These are phyloP conservation scores for Hylyphantes graminicola DNA, from an alignment of 1,140 invertebrate species.

Conservation along the genomic window DNA sequence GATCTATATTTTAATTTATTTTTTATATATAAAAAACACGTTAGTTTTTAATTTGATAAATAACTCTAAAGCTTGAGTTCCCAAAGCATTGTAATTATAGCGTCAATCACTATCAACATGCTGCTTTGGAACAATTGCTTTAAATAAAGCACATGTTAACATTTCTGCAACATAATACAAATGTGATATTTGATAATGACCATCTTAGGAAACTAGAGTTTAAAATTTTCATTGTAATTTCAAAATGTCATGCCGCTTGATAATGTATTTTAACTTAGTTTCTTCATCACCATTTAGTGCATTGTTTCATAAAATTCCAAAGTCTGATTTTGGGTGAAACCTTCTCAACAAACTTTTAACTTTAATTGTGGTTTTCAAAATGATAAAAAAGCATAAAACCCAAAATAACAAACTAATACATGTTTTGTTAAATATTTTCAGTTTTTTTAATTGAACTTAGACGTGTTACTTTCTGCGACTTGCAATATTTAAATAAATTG, in stretches of 20 bases:
- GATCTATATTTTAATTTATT: no score
- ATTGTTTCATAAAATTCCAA: background rate
- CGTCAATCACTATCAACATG: background rate
- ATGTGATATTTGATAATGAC: no score
- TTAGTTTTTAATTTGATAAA: no score
- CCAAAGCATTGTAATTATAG: background rate
- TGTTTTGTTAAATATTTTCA: no score
- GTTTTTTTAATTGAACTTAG: no score
- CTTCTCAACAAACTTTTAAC: slow-evolving; percentile 46
- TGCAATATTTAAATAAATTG: no score
- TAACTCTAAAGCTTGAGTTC: no score
- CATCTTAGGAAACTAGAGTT: no score
- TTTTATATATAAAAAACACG: no score
- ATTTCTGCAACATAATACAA: background rate
- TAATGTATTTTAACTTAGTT: background rate
- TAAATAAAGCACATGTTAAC: background rate
- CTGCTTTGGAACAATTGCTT: background rate
- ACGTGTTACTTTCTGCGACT: no score
- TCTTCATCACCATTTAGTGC: background rate
- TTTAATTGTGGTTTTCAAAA: slow-evolving; percentile 64
- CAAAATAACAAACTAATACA: no score
- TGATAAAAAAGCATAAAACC: no score
- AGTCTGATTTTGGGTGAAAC: slow-evolving; percentile 72
- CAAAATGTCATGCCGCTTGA: background rate
- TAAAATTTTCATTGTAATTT: background rate